Conservation (phyloP, 2,888 invertebrate genomes). For the Apamea monoglypha region DNA sequence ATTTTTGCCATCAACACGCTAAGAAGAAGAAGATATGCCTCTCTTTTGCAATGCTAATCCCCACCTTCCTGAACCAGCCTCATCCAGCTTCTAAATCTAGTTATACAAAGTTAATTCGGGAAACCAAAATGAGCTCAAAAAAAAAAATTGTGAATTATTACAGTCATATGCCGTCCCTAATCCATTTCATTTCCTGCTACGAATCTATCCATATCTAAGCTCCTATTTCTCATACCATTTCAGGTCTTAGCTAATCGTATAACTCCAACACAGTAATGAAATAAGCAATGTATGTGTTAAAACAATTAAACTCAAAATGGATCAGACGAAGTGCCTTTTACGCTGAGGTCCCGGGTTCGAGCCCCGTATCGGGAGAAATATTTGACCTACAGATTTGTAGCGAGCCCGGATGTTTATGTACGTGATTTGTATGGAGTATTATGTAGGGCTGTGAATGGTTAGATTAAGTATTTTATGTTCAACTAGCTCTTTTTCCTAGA, state of each 20-base stretch:
- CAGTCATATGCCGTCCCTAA: background rate
- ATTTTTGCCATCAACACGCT: too few relatives aligned
- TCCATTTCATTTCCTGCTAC: too few relatives aligned
- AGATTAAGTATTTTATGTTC: background rate
- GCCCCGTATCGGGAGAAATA: constrained; percentile 59
- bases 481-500: background rate
- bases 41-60: background rate
- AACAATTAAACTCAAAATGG: constrained; percentile 61
- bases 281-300: constrained; percentile 10
- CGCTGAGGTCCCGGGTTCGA: constrained; percentile 56
- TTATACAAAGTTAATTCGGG: too few relatives aligned
- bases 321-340: constrained; percentile 50
- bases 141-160: background rate
- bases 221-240: background rate
- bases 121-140: background rate
- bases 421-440: constrained; percentile 51
- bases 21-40: background rate
- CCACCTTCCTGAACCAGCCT: background rate
- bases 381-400: constrained; percentile 62
- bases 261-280: background rate
- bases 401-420: constrained; percentile 55
- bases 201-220: background rate
- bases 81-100: too few relatives aligned
- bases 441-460: constrained; percentile 12
- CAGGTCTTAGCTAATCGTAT: background rate